Evolutionary conservation across 1,140 invertebrate genomes (phyloP).

Genomic region (Metaphire vulgaris): DNA sequence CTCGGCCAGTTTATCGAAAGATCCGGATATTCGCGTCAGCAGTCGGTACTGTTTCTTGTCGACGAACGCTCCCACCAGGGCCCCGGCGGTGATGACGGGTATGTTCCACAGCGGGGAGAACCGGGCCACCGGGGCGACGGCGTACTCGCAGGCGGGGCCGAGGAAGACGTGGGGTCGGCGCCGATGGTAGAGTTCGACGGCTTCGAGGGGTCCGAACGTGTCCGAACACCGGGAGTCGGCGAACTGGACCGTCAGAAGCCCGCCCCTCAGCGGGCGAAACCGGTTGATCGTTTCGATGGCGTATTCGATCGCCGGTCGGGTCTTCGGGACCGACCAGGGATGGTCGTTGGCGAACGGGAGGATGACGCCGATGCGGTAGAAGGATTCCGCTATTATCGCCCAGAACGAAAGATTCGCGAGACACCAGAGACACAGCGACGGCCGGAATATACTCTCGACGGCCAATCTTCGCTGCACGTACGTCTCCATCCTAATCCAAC

Average conservation of each 20-base stretch:
- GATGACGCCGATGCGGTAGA: conserved; percentile 14
- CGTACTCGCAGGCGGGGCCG: conserved; percentile 85
- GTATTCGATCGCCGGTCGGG: conserved; percentile 13
- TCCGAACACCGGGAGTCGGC: conserved; percentile 41
- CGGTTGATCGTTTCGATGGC: conserved; percentile 21
- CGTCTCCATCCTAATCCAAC: too few relatives aligned
- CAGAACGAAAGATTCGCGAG: neutral
- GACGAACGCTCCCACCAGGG: conserved; percentile 55
- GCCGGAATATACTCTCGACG: too few relatives aligned
- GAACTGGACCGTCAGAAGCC: conserved; percentile 9
- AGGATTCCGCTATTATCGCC: neutral
- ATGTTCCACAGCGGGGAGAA: conserved; percentile 78
- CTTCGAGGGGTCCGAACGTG: conserved; percentile 45
- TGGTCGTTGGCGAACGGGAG: conserved; percentile 3
- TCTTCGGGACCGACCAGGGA: conserved; percentile 18
- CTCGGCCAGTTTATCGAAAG: conserved; percentile 53
- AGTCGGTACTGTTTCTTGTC: conserved; percentile 58
- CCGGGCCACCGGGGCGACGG: conserved; percentile 77
- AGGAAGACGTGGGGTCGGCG: conserved; percentile 55
- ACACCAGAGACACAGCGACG: too few relatives aligned
- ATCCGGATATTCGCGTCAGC: conserved; percentile 75
- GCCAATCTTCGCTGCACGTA: too few relatives aligned
- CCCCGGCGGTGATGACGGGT: conserved; percentile 77
- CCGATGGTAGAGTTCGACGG: conserved; percentile 42
- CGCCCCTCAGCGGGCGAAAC: neutral